A percentile compares a stretch with the other conserved stretches of the same genome.
Evolutionary conservation across 2,113 vertebrate species (phyloP).

Genomic region (Poecilia latipinna): DNA sequence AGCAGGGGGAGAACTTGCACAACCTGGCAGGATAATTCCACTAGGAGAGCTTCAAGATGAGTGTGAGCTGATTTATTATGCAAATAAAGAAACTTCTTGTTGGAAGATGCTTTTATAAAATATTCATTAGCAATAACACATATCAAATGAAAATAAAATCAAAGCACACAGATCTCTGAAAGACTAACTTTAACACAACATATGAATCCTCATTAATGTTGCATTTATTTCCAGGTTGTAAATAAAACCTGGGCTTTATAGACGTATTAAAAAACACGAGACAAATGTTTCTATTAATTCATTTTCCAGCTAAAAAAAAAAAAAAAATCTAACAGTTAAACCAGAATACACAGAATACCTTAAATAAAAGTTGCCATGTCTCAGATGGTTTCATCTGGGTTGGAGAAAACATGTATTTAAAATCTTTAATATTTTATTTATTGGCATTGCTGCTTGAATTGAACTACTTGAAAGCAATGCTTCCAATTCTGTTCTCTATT

Average conservation of each 20-base stretch:
- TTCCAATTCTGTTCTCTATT: background rate
- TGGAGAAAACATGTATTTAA: background rate
- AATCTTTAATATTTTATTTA: background rate
- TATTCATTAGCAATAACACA: background rate
- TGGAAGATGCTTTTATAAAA: background rate
- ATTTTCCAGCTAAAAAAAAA: background rate
- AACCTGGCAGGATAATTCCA: background rate
- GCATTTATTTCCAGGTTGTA: background rate
- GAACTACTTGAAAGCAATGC: background rate
- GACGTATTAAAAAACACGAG: background rate
- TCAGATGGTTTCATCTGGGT: background rate
- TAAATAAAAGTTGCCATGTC: background rate
- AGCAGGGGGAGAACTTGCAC: conserved; percentile 63
- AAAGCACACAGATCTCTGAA: background rate
- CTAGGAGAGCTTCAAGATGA: background rate
- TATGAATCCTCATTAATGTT: background rate
- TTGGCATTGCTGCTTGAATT: background rate
- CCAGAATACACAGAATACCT: background rate
- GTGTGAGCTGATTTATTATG: background rate
- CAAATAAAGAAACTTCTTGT: background rate
- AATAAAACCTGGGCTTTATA: background rate
- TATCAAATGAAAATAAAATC: background rate
- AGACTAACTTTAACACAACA: background rate
- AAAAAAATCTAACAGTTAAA: background rate
- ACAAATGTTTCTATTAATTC: background rate